phyloP scores from a whole-genome alignment of 2,888 invertebrate species.

The Ophion ventricosus region DNA sequence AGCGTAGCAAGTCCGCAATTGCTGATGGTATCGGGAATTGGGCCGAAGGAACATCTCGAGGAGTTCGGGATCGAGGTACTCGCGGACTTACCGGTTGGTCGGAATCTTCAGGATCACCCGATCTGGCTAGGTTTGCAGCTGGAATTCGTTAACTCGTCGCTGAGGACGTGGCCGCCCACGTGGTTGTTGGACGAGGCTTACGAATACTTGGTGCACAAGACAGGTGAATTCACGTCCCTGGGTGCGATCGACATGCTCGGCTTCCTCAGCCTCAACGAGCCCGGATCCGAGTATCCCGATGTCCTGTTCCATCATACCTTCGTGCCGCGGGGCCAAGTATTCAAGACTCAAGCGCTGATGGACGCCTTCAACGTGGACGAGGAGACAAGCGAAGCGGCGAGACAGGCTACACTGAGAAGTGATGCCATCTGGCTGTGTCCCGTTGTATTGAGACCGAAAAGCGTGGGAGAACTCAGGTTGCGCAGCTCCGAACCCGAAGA shows the following conservation, averaged over 20 bases:
- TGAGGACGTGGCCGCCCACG: slow-evolving; percentile 3
- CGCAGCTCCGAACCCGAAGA: slow-evolving; percentile 84
- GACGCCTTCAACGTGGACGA: slow-evolving; percentile 64
- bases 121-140: slow-evolving; percentile 73
- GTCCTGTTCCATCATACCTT: slow-evolving; percentile 84
- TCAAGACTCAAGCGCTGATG: slow-evolving; percentile 49
- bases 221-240: slow-evolving; percentile 83
- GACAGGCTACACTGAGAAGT: slow-evolving; percentile 69
- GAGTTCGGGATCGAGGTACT: slow-evolving; percentile 83
- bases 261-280: slow-evolving; percentile 84
- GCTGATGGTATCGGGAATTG: slow-evolving; percentile 88
- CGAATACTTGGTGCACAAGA: slow-evolving; percentile 83
- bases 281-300: slow-evolving; percentile 85
- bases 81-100: slow-evolving; percentile 84
- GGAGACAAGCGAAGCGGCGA: slow-evolving; percentile 71
- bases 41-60: slow-evolving; percentile 84
- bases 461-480: slow-evolving; percentile 83
- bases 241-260: slow-evolving; percentile 84
- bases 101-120: slow-evolving; percentile 85
- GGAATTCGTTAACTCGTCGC: slow-evolving; percentile 67
- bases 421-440: slow-evolving; percentile 73
- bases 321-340: slow-evolving; percentile 79
- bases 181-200: slow-evolving; percentile 73
- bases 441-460: slow-evolving; percentile 83
- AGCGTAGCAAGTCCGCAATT: slow-evolving; percentile 88